Conservation (phyloP, 2,888 invertebrate species). For the Cerastis leucographa region DNA sequence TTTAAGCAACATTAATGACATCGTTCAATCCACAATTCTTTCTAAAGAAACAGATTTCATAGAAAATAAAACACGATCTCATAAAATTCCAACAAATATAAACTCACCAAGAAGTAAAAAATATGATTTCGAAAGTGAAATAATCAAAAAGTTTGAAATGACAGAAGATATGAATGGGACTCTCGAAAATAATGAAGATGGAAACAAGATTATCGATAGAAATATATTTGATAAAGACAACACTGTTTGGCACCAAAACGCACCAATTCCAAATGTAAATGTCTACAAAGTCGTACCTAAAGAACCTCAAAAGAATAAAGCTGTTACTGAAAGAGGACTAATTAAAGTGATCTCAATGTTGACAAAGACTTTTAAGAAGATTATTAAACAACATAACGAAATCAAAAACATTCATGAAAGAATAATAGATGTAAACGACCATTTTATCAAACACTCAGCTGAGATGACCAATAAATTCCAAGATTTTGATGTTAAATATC, state of each 20-base stretch:
- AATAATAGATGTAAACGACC: conserved; percentile 74
- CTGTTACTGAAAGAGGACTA: conserved; percentile 81
- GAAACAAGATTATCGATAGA: conserved; percentile 58
- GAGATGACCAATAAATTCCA: conserved; percentile 75
- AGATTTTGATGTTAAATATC: conserved; percentile 82
- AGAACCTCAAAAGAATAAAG: conserved; percentile 70
- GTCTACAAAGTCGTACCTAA: conserved; percentile 78
- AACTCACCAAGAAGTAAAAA: conserved; percentile 75
- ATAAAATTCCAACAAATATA: conserved; percentile 43
- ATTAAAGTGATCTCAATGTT: conserved; percentile 84
- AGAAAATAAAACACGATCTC: conserved; percentile 13
- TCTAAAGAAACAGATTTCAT: neutral
- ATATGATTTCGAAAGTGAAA: conserved; percentile 72
- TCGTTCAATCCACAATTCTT: neutral
- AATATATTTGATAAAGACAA: conserved; percentile 77
- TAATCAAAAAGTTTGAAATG: conserved; percentile 73
- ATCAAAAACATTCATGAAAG: conserved; percentile 81
- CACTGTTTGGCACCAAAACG: conserved; percentile 77
- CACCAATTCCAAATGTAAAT: conserved; percentile 71
- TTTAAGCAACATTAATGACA: neutral
- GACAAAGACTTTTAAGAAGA: conserved; percentile 85
- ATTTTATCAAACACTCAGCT: conserved; percentile 75
- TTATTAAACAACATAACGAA: conserved; percentile 83
- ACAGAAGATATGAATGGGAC: conserved; percentile 72
- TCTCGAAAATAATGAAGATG: conserved; percentile 52